A percentile compares a stretch with the other conserved stretches of the same genome.
These are phyloP conservation scores for Mus spretus DNA, from an alignment of 2,797 vertebrate genomes.

Conservation along the genomic window DNA sequence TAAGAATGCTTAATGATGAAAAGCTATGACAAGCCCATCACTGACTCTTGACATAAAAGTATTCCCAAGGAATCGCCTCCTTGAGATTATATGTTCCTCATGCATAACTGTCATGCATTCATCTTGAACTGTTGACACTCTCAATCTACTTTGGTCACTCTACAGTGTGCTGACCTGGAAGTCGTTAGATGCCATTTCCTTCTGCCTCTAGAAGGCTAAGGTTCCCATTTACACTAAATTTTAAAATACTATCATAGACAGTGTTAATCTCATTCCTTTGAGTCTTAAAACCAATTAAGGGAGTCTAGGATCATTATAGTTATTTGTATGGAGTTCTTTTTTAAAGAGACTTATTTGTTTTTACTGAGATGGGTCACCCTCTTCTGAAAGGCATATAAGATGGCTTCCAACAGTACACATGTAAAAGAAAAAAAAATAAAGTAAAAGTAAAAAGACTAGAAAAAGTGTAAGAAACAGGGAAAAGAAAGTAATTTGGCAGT, in stretches of 20 bases:
- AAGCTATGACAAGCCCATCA: neutral
- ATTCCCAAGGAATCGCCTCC: neutral
- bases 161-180: neutral
- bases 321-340: conserved; percentile 16
- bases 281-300: conserved; percentile 1
- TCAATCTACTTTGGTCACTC: neutral
- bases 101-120: neutral
- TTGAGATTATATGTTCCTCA: neutral
- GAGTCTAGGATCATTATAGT: neutral
- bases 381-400: conserved; percentile 57
- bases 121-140: neutral
- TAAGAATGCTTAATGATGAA: neutral
- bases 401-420: neutral
- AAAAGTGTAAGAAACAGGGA: neutral
- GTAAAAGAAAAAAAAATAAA: conserved; percentile 15
- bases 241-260: conserved; percentile 3
- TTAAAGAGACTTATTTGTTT: conserved; percentile 59
- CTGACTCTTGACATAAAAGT: neutral
- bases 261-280: conserved; percentile 29
- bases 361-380: neutral
- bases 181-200: neutral
- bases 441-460: conserved; percentile 45
- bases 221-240: neutral
- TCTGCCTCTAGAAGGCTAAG: neutral
- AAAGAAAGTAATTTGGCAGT: conserved; percentile 23